Percentiles rank a stretch among this genome's conserved stretches.
Conservation (phyloP, 2,797 vertebrate species). For the Salmo trutta region DNA sequence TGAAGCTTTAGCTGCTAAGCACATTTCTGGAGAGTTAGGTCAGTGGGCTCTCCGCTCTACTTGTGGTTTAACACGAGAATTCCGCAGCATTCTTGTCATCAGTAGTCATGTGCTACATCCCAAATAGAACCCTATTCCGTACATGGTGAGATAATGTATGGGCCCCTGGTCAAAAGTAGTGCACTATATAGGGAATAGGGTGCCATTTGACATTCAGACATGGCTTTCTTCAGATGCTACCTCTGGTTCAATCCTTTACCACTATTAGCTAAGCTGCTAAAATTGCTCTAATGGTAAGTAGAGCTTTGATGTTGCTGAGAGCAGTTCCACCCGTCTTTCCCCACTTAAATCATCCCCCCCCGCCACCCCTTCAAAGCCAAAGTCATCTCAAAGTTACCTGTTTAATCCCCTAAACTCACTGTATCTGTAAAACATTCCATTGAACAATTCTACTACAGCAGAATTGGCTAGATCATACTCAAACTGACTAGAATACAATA, state of each 20-base stretch:
- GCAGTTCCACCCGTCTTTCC: neutral
- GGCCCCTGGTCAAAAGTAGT: neutral
- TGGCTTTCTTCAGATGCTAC: neutral
- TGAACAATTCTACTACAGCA: neutral
- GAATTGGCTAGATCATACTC: neutral
- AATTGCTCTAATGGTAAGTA: constrained; percentile 1
- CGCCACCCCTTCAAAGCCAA: neutral
- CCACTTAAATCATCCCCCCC: neutral
- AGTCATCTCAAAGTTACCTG: neutral
- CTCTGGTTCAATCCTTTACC: constrained; percentile 4
- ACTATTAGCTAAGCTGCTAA: neutral
- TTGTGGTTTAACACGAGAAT: constrained; percentile 8
- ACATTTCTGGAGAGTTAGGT: constrained; percentile 13
- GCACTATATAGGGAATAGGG: neutral
- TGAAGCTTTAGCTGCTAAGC: neutral
- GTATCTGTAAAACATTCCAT: no score
- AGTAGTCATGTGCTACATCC: neutral
- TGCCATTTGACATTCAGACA: neutral
- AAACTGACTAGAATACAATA: neutral
- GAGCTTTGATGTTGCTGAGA: neutral
- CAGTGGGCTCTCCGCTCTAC: neutral
- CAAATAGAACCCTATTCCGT: neutral
- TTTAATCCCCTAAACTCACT: neutral
- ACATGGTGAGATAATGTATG: neutral
- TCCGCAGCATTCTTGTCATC: neutral